Evolutionary conservation across 1,140 invertebrate species (phyloP).

Genomic region (Sycobia sp.): DNA sequence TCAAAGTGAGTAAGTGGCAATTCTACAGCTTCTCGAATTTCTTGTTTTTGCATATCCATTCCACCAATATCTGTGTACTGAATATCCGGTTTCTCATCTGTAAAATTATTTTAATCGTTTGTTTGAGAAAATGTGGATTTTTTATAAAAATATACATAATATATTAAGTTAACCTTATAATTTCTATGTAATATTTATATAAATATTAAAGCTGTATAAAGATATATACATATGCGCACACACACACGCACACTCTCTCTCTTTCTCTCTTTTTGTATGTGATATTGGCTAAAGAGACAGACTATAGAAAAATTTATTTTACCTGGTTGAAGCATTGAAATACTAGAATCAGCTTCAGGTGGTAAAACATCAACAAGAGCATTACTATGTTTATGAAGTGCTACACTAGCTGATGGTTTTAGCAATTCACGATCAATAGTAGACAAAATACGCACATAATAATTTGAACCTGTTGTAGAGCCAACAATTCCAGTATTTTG

Average conservation of each 20-base stretch:
- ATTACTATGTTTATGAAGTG: constrained; percentile 97
- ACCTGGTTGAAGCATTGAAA: constrained; percentile 94
- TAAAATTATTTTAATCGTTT: constrained; percentile 15
- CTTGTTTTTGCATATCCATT: constrained; percentile 99
- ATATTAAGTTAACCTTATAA: constrained; percentile 4
- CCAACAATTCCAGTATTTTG: constrained; percentile 94
- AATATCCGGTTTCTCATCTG: constrained; percentile 98
- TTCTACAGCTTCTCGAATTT: constrained; percentile 98
- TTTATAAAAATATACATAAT: too few species aligned
- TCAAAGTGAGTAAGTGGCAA: constrained; percentile 98
- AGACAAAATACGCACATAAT: constrained; percentile 95
- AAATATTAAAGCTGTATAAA: not conserved
- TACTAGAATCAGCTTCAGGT: constrained; percentile 96
- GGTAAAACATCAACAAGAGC: constrained; percentile 96
- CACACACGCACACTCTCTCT: too few species aligned
- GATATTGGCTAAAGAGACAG: not conserved
- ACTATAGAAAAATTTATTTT: constrained; percentile 27
- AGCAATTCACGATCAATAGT: constrained; percentile 95
- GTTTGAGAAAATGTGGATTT: not conserved
- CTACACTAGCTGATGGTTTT: constrained; percentile 95
- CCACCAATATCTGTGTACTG: constrained; percentile 98
- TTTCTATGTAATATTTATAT: constrained; percentile 9
- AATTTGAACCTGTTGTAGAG: constrained; percentile 88
- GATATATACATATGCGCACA: too few species aligned
- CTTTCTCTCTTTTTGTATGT: not conserved